Evolutionary conservation across 1,140 invertebrate species (phyloP).

Genomic region (Diabrotica virgifera): DNA sequence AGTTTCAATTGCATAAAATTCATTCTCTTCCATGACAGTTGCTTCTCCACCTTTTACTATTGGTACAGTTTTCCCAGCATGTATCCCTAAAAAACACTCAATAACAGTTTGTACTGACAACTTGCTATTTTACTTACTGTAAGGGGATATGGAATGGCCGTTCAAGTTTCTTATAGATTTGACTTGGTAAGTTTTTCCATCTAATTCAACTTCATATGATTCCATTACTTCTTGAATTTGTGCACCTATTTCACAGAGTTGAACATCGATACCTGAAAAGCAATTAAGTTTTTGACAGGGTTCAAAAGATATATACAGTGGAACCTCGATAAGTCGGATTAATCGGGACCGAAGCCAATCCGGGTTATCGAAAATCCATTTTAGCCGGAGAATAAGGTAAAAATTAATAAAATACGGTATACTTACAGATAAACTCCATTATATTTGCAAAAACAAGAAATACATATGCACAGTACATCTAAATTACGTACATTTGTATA

Average conservation of each 20-base stretch:
- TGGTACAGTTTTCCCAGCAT: slow-evolving; percentile 98
- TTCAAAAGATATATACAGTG: no score
- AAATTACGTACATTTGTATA: no score
- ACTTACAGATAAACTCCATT: no score
- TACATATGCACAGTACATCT: no score
- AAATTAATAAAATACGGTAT: no score
- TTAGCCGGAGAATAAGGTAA: no score
- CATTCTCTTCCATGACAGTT: slow-evolving; percentile 97
- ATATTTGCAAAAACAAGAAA: no score
- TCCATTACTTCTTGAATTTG: slow-evolving; percentile 99
- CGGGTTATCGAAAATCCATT: no score
- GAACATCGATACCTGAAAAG: slow-evolving; percentile 86
- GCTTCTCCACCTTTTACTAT: slow-evolving; percentile 99
- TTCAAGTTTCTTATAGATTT: slow-evolving; percentile 98
- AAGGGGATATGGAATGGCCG: slow-evolving; percentile 97
- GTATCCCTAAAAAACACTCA: slow-evolving; percentile 69
- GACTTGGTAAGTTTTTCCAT: slow-evolving; percentile 95
- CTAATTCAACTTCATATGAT: slow-evolving; percentile 96
- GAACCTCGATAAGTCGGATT: no score
- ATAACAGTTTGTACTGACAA: background rate
- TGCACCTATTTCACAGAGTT: slow-evolving; percentile 95
- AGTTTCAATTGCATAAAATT: slow-evolving; percentile 99
- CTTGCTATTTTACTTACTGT: slow-evolving; percentile 61
- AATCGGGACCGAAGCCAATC: no score
- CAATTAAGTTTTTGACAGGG: background rate